These are phyloP conservation scores for Lasioglossum marginatum DNA, from an alignment of 2,888 invertebrate species.

Conservation along the genomic window DNA sequence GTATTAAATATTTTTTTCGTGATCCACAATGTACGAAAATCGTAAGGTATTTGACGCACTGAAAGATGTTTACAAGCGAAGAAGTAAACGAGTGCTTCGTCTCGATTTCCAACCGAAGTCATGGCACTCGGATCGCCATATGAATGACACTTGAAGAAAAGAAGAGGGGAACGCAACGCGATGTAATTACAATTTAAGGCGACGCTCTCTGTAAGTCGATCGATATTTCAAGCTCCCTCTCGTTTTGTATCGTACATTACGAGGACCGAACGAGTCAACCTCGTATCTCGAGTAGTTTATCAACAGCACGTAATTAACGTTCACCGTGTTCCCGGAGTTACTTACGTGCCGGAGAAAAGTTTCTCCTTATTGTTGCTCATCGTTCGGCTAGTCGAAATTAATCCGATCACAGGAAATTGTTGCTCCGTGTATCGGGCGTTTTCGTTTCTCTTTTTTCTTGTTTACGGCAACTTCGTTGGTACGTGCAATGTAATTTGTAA, in stretches of 20 bases:
- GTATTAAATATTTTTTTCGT: too few species aligned
- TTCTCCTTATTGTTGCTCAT: conserved; percentile 32
- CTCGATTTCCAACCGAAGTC: conserved; percentile 28
- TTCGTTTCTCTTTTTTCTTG: not conserved
- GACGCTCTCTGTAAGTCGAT: conserved; percentile 27
- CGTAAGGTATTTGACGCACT: not conserved
- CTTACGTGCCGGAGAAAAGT: conserved; percentile 21
- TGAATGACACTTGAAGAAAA: not conserved
- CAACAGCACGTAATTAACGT: conserved; percentile 60
- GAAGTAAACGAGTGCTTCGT: not conserved
- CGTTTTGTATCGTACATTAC: conserved; percentile 42
- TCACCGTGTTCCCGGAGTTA: conserved; percentile 20
- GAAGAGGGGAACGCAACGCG: not conserved
- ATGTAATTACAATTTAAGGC: conserved; percentile 43
- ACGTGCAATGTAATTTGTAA: conserved; percentile 4
- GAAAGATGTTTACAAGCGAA: not conserved
- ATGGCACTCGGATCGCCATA: not conserved
- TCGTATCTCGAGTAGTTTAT: conserved; percentile 57
- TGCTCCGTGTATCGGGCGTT: not conserved
- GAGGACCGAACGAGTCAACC: conserved; percentile 40
- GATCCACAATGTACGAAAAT: not conserved
- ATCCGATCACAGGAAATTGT: conserved; percentile 29
- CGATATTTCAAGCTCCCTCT: conserved; percentile 56
- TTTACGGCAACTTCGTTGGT: not conserved
- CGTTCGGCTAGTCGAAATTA: conserved; percentile 19